These are phyloP conservation scores for Lepidurus apus DNA, from an alignment of 1,140 invertebrate species.

Conservation along the genomic window DNA sequence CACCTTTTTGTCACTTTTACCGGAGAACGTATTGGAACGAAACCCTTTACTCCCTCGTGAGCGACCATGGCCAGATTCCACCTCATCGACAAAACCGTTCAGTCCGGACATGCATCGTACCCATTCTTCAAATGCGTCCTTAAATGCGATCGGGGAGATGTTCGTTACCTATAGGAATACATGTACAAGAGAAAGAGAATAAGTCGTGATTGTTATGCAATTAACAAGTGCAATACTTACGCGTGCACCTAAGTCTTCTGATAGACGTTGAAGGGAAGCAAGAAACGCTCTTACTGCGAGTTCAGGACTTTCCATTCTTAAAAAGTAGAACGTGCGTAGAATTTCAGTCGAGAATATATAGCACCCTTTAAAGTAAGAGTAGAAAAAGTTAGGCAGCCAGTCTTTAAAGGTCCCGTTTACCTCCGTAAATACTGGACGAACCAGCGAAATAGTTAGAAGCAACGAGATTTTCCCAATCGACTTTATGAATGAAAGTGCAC, in stretches of 20 bases:
- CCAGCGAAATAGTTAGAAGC: neutral
- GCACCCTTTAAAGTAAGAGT: neutral
- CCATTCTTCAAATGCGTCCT: neutral
- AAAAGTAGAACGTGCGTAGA: neutral
- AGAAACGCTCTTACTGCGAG: neutral
- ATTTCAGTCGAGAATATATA: neutral
- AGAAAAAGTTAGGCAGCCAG: neutral
- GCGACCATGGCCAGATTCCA: neutral
- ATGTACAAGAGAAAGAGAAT: neutral
- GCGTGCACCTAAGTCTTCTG: neutral
- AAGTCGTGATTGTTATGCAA: neutral
- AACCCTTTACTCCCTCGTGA: neutral
- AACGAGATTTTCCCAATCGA: neutral
- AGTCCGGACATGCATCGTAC: neutral
- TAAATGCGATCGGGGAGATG: neutral
- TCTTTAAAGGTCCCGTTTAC: neutral
- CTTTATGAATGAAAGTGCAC: neutral
- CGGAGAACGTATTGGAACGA: neutral
- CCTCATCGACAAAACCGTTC: neutral
- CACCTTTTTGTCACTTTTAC: neutral
- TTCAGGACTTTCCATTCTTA: neutral
- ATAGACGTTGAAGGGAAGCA: neutral
- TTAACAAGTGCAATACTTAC: neutral
- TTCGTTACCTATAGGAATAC: neutral
- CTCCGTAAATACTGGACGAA: neutral